Evolutionary conservation across 2,797 vertebrate species (phyloP), one percentile per base, ranked within the genome.

Genomic region (Salarias fasciatus): DNA sequence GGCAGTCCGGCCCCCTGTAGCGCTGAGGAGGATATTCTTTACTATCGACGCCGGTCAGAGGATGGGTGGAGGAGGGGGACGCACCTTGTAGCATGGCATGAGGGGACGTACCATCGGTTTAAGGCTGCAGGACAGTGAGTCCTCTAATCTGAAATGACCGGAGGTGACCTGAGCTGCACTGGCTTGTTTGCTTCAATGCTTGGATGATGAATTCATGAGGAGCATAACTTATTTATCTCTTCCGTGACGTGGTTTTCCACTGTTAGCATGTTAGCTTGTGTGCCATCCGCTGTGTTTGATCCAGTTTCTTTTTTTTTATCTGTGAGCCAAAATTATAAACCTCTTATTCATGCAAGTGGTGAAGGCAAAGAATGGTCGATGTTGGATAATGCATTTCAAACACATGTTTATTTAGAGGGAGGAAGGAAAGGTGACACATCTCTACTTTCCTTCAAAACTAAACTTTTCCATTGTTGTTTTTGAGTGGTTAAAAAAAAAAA

Each of bases 101-200:
- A 35, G 45, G 71, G 62, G 55, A 15, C 4, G n/a, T 5, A 11
- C 38, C 43, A 45, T 10, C n/a, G 45, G 40, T 43, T 68, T 80
- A 53, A n/a, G 43, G 33, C 83, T 77, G 41, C 63, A 33, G 13
- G 18, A 24, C 18, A 24, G 18, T 24, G 31, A 73, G 13, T 8
- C 7, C 11, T 11, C 36, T 30, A 42, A 58, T 62, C n/a, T 41
- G 31, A 46, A 36, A 53, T 61, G 38, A 47, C 28, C 24, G 18
- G 18, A 24, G 18, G 18, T 24, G 18, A 24, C 18, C n/a, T n/a
- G n/a, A n/a, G n/a, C n/a, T n/a, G n/a, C n/a, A n/a, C n/a, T n/a
- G n/a, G n/a, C n/a, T n/a, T n/a, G n/a, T n/a, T 24, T 24, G 18
- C 18, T 24, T 24, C 18, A 24, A 3, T 24, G 24, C 18, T 24